These are phyloP conservation scores for Eugnorisma glareosa DNA, from an alignment of 2,888 invertebrate genomes.

Conservation along the genomic window DNA sequence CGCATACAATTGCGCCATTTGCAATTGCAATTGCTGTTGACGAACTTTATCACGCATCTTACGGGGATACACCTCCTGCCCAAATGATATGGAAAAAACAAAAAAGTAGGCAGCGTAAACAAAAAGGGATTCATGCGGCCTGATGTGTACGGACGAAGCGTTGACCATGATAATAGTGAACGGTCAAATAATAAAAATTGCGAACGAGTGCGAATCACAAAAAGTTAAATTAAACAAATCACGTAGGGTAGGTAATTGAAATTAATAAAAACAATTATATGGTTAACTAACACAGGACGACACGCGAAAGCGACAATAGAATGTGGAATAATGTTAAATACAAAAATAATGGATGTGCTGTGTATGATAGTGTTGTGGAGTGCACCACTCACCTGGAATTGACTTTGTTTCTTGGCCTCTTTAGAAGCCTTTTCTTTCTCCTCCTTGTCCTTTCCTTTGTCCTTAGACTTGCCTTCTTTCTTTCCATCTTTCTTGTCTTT, in stretches of 20 bases:
- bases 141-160: slow-evolving; percentile 82
- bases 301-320: slow-evolving; percentile 83
- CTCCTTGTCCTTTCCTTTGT: slow-evolving; percentile 91
- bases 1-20: slow-evolving; percentile 91
- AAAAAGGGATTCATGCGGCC: slow-evolving; percentile 88
- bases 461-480: slow-evolving; percentile 89
- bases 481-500: slow-evolving; percentile 91
- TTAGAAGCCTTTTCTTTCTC: slow-evolving; percentile 91
- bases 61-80: slow-evolving; percentile 95
- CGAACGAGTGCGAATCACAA: slow-evolving; percentile 74
- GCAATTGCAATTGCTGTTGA: slow-evolving; percentile 92
- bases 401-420: slow-evolving; percentile 92
- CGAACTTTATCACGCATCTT: slow-evolving; percentile 95
- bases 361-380: slow-evolving; percentile 68
- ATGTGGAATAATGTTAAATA: slow-evolving; percentile 72
- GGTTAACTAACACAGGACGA: slow-evolving; percentile 85
- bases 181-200: slow-evolving; percentile 76
- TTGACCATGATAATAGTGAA: slow-evolving; percentile 72
- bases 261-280: slow-evolving; percentile 74
- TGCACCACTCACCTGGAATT: slow-evolving; percentile 91
- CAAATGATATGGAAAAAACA: slow-evolving; percentile 91
- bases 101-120: slow-evolving; percentile 90
- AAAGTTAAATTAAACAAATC: slow-evolving; percentile 77
- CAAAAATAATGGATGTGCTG: slow-evolving; percentile 87
- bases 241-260: slow-evolving; percentile 67